phyloP scores from a whole-genome alignment of 2,888 invertebrate species.

The Cantharis flavilabris region DNA sequence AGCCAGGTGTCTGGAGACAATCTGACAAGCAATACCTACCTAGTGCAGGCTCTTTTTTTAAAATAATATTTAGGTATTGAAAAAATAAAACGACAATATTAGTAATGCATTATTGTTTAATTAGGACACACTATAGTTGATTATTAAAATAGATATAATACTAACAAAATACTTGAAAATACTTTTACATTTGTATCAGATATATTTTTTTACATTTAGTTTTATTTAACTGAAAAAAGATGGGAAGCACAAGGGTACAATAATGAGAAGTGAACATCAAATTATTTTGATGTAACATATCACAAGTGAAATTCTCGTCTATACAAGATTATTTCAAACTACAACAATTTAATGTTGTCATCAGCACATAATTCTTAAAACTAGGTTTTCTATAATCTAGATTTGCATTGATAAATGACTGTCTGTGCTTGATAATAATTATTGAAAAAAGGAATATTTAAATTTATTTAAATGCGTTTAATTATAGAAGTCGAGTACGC shows the following conservation, averaged over 20 bases:
- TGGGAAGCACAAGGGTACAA: slow-evolving; percentile 18
- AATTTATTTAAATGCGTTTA: slow-evolving; percentile 1
- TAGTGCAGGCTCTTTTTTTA: no score
- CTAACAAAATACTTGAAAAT: slow-evolving; percentile 56
- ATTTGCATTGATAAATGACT: slow-evolving; percentile 43
- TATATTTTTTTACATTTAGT: slow-evolving; percentile 23
- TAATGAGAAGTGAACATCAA: slow-evolving; percentile 17
- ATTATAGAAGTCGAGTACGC: slow-evolving; percentile 4
- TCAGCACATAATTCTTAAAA: slow-evolving; percentile 10
- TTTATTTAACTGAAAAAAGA: slow-evolving; percentile 13
- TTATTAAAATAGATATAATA: slow-evolving; percentile 46
- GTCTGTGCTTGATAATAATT: not conserved
- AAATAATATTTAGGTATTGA: not conserved
- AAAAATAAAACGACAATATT: slow-evolving; percentile 5
- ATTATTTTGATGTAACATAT: slow-evolving; percentile 31
- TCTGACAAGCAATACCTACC: no score
- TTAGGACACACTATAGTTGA: slow-evolving; percentile 32
- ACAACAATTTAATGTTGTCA: slow-evolving; percentile 9
- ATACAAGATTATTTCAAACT: slow-evolving; percentile 28
- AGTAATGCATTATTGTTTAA: slow-evolving; percentile 24
- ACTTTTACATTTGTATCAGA: slow-evolving; percentile 54
- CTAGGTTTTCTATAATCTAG: slow-evolving; percentile 9
- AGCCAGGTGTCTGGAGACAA: no score
- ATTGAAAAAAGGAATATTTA: slow-evolving; percentile 13
- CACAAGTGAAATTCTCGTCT: slow-evolving; percentile 38